phyloP scores from a whole-genome alignment of 2,797 vertebrate genomes.

The Myotis planiceps region DNA sequence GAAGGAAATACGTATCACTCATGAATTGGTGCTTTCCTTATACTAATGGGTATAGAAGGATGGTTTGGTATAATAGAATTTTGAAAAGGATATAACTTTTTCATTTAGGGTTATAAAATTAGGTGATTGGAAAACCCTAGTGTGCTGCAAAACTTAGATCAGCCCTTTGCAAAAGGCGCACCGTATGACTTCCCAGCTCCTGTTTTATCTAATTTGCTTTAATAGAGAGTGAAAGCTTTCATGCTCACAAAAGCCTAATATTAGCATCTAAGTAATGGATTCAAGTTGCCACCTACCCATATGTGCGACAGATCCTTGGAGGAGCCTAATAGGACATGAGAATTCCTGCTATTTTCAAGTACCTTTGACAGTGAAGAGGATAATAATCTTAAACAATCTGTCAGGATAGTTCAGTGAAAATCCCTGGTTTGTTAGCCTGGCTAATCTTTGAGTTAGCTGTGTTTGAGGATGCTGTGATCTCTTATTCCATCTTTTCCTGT shows the following conservation, averaged over 20 bases:
- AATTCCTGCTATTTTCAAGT: conserved; percentile 64
- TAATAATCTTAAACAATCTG: conserved; percentile 74
- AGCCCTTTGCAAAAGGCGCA: neutral
- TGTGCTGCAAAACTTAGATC: neutral
- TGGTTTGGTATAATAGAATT: neutral
- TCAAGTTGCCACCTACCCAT: conserved; percentile 50
- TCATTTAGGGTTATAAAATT: neutral
- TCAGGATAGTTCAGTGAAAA: conserved; percentile 64
- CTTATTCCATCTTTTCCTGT: conserved; percentile 65
- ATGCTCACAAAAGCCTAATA: conserved; percentile 68
- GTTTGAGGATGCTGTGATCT: conserved; percentile 78
- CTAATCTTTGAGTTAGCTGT: conserved; percentile 81
- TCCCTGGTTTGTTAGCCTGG: conserved; percentile 63
- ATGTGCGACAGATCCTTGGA: conserved; percentile 47
- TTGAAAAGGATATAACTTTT: conserved; percentile 10
- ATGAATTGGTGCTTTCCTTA: neutral
- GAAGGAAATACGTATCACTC: neutral
- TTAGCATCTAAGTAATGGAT: conserved; percentile 76
- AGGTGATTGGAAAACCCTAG: neutral
- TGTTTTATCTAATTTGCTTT: conserved; percentile 54
- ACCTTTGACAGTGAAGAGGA: conserved; percentile 37
- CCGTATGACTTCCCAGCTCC: neutral
- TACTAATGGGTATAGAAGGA: neutral
- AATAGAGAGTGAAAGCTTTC: conserved; percentile 61
- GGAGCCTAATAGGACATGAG: conserved; percentile 40